Base-by-base conservation (phyloP, 2,797 vertebrate species). In the Rhynchonycteris naso region DNA sequence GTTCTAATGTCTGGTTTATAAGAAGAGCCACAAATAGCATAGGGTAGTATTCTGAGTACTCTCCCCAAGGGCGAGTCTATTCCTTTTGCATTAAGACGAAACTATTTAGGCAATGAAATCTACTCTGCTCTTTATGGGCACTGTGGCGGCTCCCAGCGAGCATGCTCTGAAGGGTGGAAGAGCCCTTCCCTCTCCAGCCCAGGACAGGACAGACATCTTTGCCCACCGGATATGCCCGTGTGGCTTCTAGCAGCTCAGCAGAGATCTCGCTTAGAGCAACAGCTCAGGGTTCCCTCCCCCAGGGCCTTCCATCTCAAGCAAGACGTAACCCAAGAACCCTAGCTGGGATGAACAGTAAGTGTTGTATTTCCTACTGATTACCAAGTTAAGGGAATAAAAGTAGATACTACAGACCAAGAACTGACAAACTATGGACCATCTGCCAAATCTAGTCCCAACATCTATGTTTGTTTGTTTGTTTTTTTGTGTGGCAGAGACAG, bases 71-170 rank as follows among this genome's bases (percentile, higher is more conserved):
- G 47, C 13, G 59, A 12, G 47, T 14, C 1, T 50, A 33, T 56
- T 72, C 16, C 26, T 88, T 95, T 75, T 88, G 58, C 26, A 35
- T 35, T 79, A 88, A 79, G 65, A n/a, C 94, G 12, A 86, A 79
- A 88, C 35, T 52, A 50, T 47, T 38, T 66, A 24, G 5, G 30
- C 4, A 79, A 35, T 81, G 26, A 79, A 75, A 91, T 61, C 61
- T 43, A 72, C 2, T 35, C n/a, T 43, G 54, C 12, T 59, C 14
- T 71, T 88, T 52, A 16, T 18, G 35, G 94, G 16, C 61, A 24
- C 1, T 30, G 13, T 2, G 28, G 28, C 28, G 69, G 66, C 5
- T 93, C 19, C 68, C 12, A 63, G 12, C 19, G 50, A 52, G 92
- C n/a, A 58, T 2, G 4, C 6, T 43, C 47, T 21, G 10, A 2